Evolutionary conservation across 2,797 vertebrate species (phyloP).

Genomic region (Onychomys arenicola): DNA sequence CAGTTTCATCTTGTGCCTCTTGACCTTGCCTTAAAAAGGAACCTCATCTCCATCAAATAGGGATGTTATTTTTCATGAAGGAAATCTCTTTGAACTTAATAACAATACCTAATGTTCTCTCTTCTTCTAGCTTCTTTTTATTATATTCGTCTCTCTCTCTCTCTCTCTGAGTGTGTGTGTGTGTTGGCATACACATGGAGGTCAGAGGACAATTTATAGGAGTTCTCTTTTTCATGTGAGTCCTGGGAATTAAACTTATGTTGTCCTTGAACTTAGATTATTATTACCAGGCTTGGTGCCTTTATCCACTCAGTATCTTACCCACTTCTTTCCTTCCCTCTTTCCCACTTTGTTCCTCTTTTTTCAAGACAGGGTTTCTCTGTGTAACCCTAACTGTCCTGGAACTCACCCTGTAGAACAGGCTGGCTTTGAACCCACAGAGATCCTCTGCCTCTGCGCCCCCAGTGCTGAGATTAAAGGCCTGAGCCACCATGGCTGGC

Average conservation of each 20-base stretch:
- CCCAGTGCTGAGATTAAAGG: background rate
- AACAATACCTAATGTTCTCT: background rate
- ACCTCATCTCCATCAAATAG: background rate
- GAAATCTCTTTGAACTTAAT: slow-evolving; percentile 52
- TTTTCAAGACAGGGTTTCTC: background rate
- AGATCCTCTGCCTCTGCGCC: background rate
- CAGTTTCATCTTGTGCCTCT: slow-evolving; percentile 61
- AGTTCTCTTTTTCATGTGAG: background rate
- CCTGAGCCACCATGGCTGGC: background rate
- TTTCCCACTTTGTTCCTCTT: background rate
- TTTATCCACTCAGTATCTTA: background rate
- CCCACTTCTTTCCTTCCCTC: background rate
- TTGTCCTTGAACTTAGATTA: background rate
- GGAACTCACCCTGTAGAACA: background rate
- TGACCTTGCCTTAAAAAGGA: slow-evolving; percentile 54
- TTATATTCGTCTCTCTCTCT: background rate
- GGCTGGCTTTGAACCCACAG: background rate
- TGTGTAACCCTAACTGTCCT: background rate
- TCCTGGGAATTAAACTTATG: background rate
- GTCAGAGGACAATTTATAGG: background rate
- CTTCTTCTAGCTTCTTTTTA: background rate
- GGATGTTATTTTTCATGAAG: slow-evolving; percentile 50
- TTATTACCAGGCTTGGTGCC: background rate
- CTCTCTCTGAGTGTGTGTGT: background rate
- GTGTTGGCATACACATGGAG: background rate